phyloP scores from a whole-genome alignment of 1,140 invertebrate species.

The Trichogramma pretiosum region DNA sequence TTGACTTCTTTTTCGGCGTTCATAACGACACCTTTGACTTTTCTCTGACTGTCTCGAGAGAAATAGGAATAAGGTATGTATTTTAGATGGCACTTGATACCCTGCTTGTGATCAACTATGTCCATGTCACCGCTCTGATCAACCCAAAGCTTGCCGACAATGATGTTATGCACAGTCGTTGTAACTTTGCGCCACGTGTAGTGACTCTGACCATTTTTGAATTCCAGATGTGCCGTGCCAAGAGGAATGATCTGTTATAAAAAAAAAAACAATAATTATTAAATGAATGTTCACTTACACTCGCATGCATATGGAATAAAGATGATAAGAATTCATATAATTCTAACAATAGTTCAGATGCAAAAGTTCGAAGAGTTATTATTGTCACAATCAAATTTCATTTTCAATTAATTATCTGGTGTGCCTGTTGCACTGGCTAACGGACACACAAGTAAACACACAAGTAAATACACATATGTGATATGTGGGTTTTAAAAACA shows the following conservation, averaged over 20 bases:
- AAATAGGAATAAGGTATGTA: constrained; percentile 98
- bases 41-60: constrained; percentile 83
- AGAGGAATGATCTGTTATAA: constrained; percentile 82
- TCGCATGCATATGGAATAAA: no score
- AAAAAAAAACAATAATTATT: no score
- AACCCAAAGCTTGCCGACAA: constrained; percentile 98
- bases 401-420: no score
- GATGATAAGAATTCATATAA: no score
- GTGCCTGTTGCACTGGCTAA: no score
- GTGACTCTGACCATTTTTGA: constrained; percentile 66
- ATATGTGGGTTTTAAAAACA: no score
- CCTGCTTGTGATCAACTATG: constrained; percentile 78
- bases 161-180: constrained; percentile 98
- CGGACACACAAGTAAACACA: neutral
- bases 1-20: constrained; percentile 59
- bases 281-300: no score
- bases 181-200: constrained; percentile 98
- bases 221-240: constrained; percentile 76
- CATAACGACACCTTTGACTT: constrained; percentile 73
- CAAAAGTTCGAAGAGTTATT: no score
- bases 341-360: no score
- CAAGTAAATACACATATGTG: no score
- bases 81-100: constrained; percentile 91
- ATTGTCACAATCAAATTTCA: no score
- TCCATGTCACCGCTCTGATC: constrained; percentile 99